Conservation (phyloP, 2,113 vertebrate species). For the Rafetus swinhoei region DNA sequence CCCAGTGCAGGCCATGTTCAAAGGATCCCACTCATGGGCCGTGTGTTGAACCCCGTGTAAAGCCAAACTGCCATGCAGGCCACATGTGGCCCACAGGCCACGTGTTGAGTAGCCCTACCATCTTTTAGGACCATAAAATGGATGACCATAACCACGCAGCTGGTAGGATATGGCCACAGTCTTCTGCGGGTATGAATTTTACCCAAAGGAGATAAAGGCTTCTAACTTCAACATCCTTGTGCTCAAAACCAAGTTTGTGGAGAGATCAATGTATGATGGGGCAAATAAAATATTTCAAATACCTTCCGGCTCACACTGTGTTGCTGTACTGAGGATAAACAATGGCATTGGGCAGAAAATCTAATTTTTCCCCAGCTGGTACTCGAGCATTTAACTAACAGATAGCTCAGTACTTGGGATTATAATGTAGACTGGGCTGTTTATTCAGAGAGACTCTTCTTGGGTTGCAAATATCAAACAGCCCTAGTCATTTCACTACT, state of each 20-base stretch:
- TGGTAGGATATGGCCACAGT: rapidly evolving
- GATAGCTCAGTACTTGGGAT: not conserved
- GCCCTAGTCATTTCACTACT: not conserved
- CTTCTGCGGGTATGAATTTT: rapidly evolving
- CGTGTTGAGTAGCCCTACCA: too few relatives aligned
- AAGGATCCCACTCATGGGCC: too few relatives aligned
- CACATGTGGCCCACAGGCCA: too few relatives aligned
- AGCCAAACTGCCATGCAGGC: too few relatives aligned
- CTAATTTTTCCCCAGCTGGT: not conserved
- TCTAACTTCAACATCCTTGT: not conserved
- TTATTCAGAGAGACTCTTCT: not conserved
- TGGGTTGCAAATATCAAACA: not conserved
- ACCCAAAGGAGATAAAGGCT: not conserved
- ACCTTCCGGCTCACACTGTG: rapidly evolving
- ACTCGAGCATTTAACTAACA: not conserved
- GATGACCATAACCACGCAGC: rapidly evolving
- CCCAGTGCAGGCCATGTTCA: too few relatives aligned
- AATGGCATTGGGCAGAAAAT: rapidly evolving
- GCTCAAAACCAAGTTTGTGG: not conserved
- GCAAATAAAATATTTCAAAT: rapidly evolving
- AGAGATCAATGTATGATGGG: not conserved
- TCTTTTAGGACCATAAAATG: not conserved
- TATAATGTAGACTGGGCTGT: rapidly evolving
- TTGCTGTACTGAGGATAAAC: not conserved
- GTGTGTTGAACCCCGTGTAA: too few relatives aligned